These are phyloP conservation scores for Acrobeloides nanus DNA, from an alignment of 2,888 invertebrate species.

Conservation along the genomic window DNA sequence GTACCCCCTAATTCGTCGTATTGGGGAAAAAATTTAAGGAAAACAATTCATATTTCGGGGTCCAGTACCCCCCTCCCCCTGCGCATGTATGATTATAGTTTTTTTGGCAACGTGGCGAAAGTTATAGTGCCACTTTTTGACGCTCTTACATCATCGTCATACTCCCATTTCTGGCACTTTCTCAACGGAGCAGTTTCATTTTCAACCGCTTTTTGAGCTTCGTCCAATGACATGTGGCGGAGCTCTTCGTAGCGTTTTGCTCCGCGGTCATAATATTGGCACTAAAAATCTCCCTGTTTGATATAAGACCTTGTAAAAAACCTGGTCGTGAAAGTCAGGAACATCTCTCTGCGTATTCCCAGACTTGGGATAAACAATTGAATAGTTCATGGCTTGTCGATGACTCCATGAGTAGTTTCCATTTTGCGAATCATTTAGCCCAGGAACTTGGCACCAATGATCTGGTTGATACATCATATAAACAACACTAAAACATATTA, in stretches of 20 bases:
- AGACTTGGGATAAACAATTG: conserved; percentile 43
- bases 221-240: conserved; percentile 34
- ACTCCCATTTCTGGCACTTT: conserved; percentile 42
- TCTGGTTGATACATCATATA: conserved; percentile 39
- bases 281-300: conserved; percentile 24
- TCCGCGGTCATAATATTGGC: conserved; percentile 42
- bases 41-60: too few relatives aligned
- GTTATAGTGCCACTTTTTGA: neutral
- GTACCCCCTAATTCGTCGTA: too few relatives aligned
- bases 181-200: conserved; percentile 27
- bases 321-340: conserved; percentile 34
- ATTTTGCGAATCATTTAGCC: conserved; percentile 30
- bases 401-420: conserved; percentile 32
- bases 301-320: conserved; percentile 4
- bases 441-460: conserved; percentile 46
- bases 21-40: too few relatives aligned
- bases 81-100: too few relatives aligned
- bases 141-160: conserved; percentile 36
- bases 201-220: conserved; percentile 30
- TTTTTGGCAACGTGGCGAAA: too few relatives aligned
- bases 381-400: conserved; percentile 34
- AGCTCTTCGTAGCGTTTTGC: conserved; percentile 40
- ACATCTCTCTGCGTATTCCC: conserved; percentile 29
- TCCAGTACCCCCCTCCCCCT: too few relatives aligned
- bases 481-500: conserved; percentile 23